Percentiles rank a stretch among this genome's conserved stretches.
phyloP scores from a whole-genome alignment of 2,113 vertebrate species.

The Rhadina sibilatrix region DNA sequence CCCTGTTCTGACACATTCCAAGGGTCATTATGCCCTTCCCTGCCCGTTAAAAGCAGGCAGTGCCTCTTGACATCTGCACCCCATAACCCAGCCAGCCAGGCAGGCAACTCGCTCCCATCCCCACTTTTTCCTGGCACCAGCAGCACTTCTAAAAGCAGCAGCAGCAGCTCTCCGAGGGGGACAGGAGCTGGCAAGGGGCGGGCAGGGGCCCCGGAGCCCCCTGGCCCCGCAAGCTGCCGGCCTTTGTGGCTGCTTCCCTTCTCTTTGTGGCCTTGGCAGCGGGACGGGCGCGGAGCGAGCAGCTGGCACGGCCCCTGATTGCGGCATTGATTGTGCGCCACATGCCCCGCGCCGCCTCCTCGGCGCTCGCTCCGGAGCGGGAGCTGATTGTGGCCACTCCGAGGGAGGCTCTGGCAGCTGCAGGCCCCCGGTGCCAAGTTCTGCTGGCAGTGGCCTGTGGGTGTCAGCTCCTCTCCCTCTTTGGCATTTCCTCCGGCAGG shows the following conservation, averaged over 20 bases:
- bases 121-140: not conserved
- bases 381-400: not conserved
- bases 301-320: not conserved
- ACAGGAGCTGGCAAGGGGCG: not conserved
- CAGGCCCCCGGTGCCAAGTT: not conserved
- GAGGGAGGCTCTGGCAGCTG: not conserved
- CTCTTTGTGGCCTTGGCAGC: not conserved
- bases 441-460: not conserved
- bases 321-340: not conserved
- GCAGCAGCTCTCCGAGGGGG: not conserved
- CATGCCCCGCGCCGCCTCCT: not conserved
- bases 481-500: not conserved
- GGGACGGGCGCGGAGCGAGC: not conserved
- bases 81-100: not conserved
- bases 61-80: not conserved
- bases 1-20: not conserved
- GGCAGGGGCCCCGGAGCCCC: no score
- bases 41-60: not conserved
- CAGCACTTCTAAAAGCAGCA: not conserved
- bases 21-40: rapidly evolving
- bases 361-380: not conserved
- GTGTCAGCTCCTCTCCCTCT: not conserved
- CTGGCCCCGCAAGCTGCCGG: not conserved
- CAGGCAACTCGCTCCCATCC: not conserved
- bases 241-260: not conserved